Percentiles rank a stretch among this genome's conserved stretches.
Evolutionary conservation across 2,888 invertebrate genomes (phyloP).

Genomic region (Scaptomyza flava): DNA sequence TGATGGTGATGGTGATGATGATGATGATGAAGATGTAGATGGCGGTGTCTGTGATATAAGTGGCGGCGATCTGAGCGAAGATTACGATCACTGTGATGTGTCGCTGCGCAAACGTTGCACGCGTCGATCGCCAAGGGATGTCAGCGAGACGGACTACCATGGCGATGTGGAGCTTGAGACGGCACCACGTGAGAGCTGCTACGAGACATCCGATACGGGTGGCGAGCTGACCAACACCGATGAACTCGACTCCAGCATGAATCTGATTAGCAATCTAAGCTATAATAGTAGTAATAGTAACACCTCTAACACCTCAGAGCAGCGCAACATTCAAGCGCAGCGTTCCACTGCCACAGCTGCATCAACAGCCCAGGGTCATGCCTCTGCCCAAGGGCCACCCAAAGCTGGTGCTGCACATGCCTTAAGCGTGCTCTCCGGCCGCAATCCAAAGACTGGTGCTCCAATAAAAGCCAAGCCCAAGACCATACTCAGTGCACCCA

Average conservation of each 20-base stretch:
- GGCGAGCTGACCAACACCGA: conserved; percentile 82
- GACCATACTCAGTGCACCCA: conserved; percentile 69
- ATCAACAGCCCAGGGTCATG: conserved; percentile 7
- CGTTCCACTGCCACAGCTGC: conserved; percentile 30
- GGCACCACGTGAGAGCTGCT: conserved; percentile 80
- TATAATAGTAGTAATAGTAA: conserved; percentile 84
- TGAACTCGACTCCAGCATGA: conserved; percentile 82
- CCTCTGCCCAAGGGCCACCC: conserved; percentile 23
- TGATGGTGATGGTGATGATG: conserved; percentile 56
- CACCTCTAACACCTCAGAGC: conserved; percentile 80
- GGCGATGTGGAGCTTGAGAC: conserved; percentile 74
- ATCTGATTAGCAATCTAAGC: conserved; percentile 83
- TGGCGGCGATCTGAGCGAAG: conserved; percentile 80
- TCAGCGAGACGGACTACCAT: conserved; percentile 81
- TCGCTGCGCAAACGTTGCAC: conserved; percentile 53
- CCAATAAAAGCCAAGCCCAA: conserved; percentile 69
- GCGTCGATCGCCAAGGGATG: conserved; percentile 60
- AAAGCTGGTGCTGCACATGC: conserved; percentile 40
- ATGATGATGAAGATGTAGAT: conserved; percentile 68
- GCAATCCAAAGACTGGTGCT: conserved; percentile 79
- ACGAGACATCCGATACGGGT: conserved; percentile 83
- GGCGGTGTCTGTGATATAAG: conserved; percentile 81
- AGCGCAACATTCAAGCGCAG: conserved; percentile 48
- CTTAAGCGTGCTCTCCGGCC: conserved; percentile 57
- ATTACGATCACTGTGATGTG: conserved; percentile 80